Evolutionary conservation across 2,888 invertebrate species (phyloP).

Genomic region (Oscheius sp.): DNA sequence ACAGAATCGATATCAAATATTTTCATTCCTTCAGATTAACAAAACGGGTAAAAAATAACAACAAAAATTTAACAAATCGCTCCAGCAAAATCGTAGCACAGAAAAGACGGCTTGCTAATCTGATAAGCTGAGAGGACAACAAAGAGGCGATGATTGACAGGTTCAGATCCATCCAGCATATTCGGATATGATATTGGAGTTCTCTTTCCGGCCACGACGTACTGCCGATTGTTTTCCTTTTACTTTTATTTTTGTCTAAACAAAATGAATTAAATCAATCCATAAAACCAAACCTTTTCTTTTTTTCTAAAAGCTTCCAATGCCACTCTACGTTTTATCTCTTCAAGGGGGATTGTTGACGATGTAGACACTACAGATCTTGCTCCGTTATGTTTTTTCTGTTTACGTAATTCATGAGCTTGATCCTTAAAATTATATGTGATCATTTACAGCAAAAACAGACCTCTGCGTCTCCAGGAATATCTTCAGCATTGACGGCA

Average conservation of each 20-base stretch:
- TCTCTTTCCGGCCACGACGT: conserved; percentile 66
- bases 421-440: conserved; percentile 37
- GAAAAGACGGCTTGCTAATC: neutral
- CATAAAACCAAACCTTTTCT: conserved; percentile 50
- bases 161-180: conserved; percentile 67
- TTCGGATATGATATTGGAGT: conserved; percentile 67
- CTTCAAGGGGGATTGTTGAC: conserved; percentile 65
- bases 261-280: neutral
- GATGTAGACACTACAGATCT: conserved; percentile 50
- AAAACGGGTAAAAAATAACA: neutral
- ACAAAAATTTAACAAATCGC: neutral
- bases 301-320: conserved; percentile 62
- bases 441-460: neutral
- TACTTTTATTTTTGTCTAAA: conserved; percentile 60
- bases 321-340: conserved; percentile 65
- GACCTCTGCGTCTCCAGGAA: conserved; percentile 31
- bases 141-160: conserved; percentile 10
- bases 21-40: neutral
- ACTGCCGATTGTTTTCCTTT: conserved; percentile 72
- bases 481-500: conserved; percentile 9
- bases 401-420: conserved; percentile 31
- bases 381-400: conserved; percentile 32
- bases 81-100: neutral
- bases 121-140: conserved; percentile 25
- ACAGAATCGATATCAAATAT: neutral